These are phyloP conservation scores for Armadillidium nasatum DNA, from an alignment of 1,140 invertebrate genomes.

Conservation along the genomic window DNA sequence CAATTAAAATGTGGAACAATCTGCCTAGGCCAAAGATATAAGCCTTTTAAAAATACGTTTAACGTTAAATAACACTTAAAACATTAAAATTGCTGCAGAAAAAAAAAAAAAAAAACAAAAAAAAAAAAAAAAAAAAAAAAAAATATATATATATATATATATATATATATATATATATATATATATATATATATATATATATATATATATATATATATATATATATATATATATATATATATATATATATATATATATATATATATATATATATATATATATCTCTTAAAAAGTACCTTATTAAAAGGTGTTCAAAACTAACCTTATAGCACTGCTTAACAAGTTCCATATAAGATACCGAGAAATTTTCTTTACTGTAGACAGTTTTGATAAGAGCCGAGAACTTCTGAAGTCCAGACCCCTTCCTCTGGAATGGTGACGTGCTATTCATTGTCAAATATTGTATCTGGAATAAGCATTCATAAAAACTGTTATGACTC, in stretches of 20 bases:
- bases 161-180: too few relatives aligned
- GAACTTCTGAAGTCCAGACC: conserved; percentile 69
- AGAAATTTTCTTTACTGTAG: conserved; percentile 52
- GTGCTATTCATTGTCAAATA: conserved; percentile 65
- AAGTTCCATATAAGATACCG: conserved; percentile 58
- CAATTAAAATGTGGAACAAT: too few relatives aligned
- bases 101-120: neutral
- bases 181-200: too few relatives aligned
- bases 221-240: too few relatives aligned
- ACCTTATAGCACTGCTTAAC: conserved; percentile 69
- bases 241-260: too few relatives aligned
- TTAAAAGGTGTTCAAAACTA: conserved; percentile 16
- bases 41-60: too few relatives aligned
- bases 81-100: too few relatives aligned
- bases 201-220: too few relatives aligned
- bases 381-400: conserved; percentile 67
- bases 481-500: too few relatives aligned
- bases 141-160: neutral
- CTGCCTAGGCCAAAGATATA: too few relatives aligned
- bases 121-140: conserved; percentile 8
- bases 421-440: conserved; percentile 64
- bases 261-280: too few relatives aligned
- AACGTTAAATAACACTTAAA: too few relatives aligned
- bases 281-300: neutral
- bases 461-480: conserved; percentile 48